Percentiles rank a stretch among this genome's conserved stretches.
These are phyloP conservation scores for Lithobates pipiens DNA, from an alignment of 2,797 vertebrate species.

Conservation along the genomic window DNA sequence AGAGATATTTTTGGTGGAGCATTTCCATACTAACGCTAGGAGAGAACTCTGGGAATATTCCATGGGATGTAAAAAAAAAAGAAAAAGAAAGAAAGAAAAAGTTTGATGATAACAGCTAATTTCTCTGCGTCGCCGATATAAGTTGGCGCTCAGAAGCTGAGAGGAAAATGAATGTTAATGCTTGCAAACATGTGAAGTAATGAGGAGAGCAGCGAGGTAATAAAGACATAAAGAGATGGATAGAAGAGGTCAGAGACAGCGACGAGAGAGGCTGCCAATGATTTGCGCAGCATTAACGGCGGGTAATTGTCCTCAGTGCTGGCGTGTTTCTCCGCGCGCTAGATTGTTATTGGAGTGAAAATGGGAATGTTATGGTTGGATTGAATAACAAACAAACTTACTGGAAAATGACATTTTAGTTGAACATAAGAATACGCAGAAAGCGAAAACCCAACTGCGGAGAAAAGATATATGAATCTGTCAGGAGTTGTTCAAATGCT, in stretches of 20 bases:
- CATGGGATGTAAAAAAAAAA: background rate
- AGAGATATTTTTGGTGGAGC: conserved; percentile 13
- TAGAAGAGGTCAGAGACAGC: conserved; percentile 44
- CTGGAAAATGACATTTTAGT: conserved; percentile 39
- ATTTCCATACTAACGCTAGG: background rate
- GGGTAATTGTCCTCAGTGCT: conserved; percentile 43
- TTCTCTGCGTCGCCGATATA: conserved; percentile 6
- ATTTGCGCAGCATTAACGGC: conserved; percentile 45
- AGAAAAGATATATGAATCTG: background rate
- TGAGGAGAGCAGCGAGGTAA: conserved; percentile 33
- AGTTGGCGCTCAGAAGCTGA: conserved; percentile 12
- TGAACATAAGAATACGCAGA: background rate
- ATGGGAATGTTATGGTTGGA: conserved; percentile 53
- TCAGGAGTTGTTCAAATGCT: background rate
- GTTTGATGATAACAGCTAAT: conserved; percentile 27
- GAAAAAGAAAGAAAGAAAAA: conserved; percentile 1
- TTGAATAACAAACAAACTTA: conserved; percentile 53
- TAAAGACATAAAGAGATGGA: conserved; percentile 46
- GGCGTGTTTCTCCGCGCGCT: background rate
- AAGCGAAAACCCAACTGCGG: background rate
- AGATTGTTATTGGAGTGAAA: conserved; percentile 48
- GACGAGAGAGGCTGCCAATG: conserved; percentile 42
- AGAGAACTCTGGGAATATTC: conserved; percentile 36
- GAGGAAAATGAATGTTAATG: conserved; percentile 44
- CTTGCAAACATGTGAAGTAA: conserved; percentile 40